Evolutionary conservation across 2,113 vertebrate genomes (phyloP).

Genomic region (Meriones unguiculatus): DNA sequence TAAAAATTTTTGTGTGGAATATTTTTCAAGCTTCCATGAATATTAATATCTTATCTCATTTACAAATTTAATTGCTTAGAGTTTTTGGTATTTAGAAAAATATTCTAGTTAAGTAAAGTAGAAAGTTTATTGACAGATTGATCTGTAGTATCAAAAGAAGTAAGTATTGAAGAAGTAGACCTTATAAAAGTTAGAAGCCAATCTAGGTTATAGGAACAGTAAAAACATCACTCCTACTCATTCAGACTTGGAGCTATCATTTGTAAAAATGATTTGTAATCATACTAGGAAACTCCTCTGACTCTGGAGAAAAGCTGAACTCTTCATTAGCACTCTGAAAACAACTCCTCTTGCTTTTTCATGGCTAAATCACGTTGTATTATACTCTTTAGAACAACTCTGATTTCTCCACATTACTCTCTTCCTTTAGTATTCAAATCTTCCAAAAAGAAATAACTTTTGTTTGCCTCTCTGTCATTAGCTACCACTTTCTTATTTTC

Average conservation of each 20-base stretch:
- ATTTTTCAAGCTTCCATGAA: neutral
- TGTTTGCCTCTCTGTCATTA: neutral
- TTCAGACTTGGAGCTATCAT: neutral
- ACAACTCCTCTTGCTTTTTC: neutral
- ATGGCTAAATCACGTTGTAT: neutral
- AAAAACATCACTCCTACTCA: neutral
- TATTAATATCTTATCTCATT: neutral
- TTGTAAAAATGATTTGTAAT: neutral
- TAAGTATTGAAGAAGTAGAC: neutral
- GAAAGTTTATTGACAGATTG: neutral
- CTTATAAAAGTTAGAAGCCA: neutral
- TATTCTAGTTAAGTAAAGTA: neutral
- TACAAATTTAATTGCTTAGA: neutral
- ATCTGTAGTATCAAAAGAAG: neutral
- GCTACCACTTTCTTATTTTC: neutral
- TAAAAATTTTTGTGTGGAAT: neutral
- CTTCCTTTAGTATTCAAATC: neutral
- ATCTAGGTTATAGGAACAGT: neutral
- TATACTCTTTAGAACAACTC: neutral
- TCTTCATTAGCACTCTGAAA: neutral
- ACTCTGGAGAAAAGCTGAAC: neutral
- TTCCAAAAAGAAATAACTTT: neutral
- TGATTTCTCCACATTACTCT: neutral
- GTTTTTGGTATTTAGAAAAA: slow-evolving; percentile 5
- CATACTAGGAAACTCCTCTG: too few relatives aligned